Base-by-base conservation (phyloP, 2,113 vertebrate genomes). In the Butorides virescens region DNA sequence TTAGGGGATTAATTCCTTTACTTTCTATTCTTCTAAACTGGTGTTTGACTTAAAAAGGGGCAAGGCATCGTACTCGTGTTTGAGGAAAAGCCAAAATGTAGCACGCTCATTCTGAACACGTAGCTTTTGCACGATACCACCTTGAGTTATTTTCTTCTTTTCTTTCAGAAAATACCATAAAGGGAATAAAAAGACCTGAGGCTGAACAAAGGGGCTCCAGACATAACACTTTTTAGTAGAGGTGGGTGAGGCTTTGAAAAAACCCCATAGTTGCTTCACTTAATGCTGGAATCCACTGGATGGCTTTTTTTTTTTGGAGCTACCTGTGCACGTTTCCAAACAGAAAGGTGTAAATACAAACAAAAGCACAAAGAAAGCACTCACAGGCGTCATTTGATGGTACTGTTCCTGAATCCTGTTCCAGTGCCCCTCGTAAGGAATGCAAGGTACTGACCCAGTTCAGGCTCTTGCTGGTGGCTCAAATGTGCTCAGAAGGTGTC, bases 191-290 rank as follows among this genome's bases (percentile, higher is more conserved):
- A 82, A 58, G 63, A 82, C 30, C 72, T 34, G 88, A 93, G 34
- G 62, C 73, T 87, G 66, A 94, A 92, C 67, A 85, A 95, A 96
- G 94, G 71, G 62, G 65, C 61, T 89, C 47, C 65, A 86, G 67
- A 71, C 1, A 0, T 16, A 52, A 71, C 71, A 73, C 50, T 75
- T 94, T 87, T 87, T 44, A 77, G 39, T 17, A n/a, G 68, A 87
- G 36, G 55, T 81, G 27, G 65, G 63, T 34, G 19, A 93, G 68
- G 55, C 36, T 55, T 89, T 78, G 61, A 72, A 61, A 91, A 85
- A 91, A 87, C 46, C 49, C 55, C 88, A 29, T 5, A 75, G 77
- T 73, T 80, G 46, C 80, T 95, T 91, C 87, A 92, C 71, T 91
- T 76, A 52, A 61, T 46, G 62, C 77, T 68, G 71, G 85, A 91